phyloP scores from a whole-genome alignment of 2,888 invertebrate genomes.

The Elmis aenea region DNA sequence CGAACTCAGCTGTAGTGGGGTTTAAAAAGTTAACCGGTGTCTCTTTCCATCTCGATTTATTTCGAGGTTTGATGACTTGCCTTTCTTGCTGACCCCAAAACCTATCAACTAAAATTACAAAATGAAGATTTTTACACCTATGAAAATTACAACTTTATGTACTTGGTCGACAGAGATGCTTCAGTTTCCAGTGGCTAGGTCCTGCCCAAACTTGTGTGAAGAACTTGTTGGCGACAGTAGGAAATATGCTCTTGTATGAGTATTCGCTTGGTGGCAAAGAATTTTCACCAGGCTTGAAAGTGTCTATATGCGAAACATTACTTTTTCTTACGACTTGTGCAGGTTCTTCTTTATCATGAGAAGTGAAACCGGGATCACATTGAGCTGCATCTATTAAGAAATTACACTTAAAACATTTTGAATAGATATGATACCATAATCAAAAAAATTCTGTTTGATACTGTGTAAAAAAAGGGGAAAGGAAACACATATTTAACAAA shows the following conservation, averaged over 20 bases:
- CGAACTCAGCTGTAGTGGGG: too few relatives aligned
- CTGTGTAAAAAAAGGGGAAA: too few relatives aligned
- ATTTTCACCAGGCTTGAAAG: slow-evolving; percentile 53
- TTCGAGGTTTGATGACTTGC: slow-evolving; percentile 4
- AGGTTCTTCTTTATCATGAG: too few relatives aligned
- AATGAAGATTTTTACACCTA: slow-evolving; percentile 1
- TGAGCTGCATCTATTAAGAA: too few relatives aligned
- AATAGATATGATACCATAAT: too few relatives aligned
- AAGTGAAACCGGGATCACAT: too few relatives aligned
- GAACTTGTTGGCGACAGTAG: slow-evolving; percentile 38
- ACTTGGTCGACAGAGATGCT: slow-evolving; percentile 38
- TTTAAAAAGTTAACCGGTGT: slow-evolving; percentile 7
- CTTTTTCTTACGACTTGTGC: slow-evolving; percentile 41
- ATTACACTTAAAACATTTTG: too few relatives aligned
- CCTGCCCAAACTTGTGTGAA: slow-evolving; percentile 66
- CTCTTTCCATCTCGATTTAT: slow-evolving; percentile 4
- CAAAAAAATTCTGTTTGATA: too few relatives aligned
- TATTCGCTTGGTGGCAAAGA: slow-evolving; percentile 58
- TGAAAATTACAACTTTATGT: too few relatives aligned
- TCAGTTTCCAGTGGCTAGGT: slow-evolving; percentile 77
- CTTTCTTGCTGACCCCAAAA: slow-evolving; percentile 20
- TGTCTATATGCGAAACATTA: slow-evolving; percentile 48
- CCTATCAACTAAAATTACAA: slow-evolving; percentile 30
- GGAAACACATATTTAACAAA: too few relatives aligned
- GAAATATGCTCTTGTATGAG: slow-evolving; percentile 60